Evolutionary conservation across 2,888 invertebrate genomes (phyloP).

Genomic region (Melitaea athalia): DNA sequence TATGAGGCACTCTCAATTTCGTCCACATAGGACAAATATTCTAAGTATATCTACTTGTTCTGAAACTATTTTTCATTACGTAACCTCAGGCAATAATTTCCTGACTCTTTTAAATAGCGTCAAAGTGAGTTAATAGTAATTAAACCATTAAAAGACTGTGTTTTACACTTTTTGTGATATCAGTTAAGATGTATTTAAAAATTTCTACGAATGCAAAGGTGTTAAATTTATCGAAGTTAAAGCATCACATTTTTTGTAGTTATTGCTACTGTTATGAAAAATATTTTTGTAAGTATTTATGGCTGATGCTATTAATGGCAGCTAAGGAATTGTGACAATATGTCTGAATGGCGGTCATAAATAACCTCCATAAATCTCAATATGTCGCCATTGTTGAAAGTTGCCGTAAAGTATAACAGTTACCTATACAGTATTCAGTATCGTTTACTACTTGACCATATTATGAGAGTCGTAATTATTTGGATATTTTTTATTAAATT

Average conservation of each 20-base stretch:
- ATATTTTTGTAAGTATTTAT: slow-evolving; percentile 22
- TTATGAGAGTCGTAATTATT: not conserved
- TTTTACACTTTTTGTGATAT: too few relatives aligned
- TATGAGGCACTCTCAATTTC: too few relatives aligned
- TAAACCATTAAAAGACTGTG: too few relatives aligned
- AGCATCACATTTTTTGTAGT: not conserved
- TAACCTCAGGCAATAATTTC: too few relatives aligned
- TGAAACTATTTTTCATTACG: too few relatives aligned
- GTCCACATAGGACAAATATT: too few relatives aligned
- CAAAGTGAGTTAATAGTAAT: too few relatives aligned
- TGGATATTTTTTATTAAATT: not conserved
- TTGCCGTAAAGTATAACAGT: slow-evolving; percentile 33
- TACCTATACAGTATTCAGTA: not conserved
- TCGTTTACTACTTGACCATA: not conserved
- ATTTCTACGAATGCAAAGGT: not conserved
- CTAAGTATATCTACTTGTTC: too few relatives aligned
- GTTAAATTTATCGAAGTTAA: not conserved
- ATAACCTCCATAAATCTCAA: slow-evolving; percentile 41
- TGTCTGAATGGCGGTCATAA: slow-evolving; percentile 36
- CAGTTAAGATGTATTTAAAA: too few relatives aligned
- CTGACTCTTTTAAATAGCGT: too few relatives aligned
- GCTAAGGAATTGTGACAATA: slow-evolving; percentile 38
- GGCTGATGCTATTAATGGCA: slow-evolving; percentile 25
- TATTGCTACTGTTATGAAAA: slow-evolving; percentile 11
- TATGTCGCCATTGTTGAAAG: slow-evolving; percentile 38